Conservation (phyloP, 2,888 invertebrate genomes). For the Ectemnius cavifrons region DNA sequence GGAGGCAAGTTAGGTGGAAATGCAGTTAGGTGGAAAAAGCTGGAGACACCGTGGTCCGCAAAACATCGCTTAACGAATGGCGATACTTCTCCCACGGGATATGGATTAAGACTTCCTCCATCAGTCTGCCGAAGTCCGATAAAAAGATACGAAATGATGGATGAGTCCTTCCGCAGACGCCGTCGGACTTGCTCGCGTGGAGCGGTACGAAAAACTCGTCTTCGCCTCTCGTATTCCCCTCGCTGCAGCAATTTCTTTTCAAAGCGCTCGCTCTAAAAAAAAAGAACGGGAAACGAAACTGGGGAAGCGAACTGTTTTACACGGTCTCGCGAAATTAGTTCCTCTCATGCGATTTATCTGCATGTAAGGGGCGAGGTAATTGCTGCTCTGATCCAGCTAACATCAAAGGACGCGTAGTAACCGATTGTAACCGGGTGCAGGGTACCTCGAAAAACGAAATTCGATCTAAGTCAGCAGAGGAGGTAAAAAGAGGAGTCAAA, state of each 20-base stretch:
- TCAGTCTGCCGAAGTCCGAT: slow-evolving; percentile 54
- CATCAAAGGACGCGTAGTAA: too few species aligned
- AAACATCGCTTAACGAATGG: slow-evolving; percentile 59
- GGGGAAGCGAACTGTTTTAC: neutral
- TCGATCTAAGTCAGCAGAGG: too few species aligned
- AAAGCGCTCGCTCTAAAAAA: slow-evolving; percentile 28
- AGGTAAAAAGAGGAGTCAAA: too few species aligned
- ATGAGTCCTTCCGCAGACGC: slow-evolving; percentile 42
- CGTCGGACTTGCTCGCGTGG: slow-evolving; percentile 23
- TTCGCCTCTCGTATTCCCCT: slow-evolving; percentile 29
- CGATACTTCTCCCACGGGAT: slow-evolving; percentile 53
- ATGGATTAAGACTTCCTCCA: slow-evolving; percentile 61
- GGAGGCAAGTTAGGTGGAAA: slow-evolving; percentile 36
- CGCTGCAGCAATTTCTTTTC: slow-evolving; percentile 13
- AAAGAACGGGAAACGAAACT: neutral
- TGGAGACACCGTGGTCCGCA: slow-evolving; percentile 42
- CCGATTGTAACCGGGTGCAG: too few species aligned
- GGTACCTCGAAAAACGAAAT: too few species aligned
- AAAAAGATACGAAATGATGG: slow-evolving; percentile 60
- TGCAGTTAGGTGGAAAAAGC: slow-evolving; percentile 46
- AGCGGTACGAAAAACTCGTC: slow-evolving; percentile 39
- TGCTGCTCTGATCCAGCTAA: too few species aligned
- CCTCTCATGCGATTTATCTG: neutral
- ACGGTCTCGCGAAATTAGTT: neutral
- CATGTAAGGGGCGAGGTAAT: neutral